Conservation (phyloP, 2,888 invertebrate species). For the Conops quadrifasciatus region DNA sequence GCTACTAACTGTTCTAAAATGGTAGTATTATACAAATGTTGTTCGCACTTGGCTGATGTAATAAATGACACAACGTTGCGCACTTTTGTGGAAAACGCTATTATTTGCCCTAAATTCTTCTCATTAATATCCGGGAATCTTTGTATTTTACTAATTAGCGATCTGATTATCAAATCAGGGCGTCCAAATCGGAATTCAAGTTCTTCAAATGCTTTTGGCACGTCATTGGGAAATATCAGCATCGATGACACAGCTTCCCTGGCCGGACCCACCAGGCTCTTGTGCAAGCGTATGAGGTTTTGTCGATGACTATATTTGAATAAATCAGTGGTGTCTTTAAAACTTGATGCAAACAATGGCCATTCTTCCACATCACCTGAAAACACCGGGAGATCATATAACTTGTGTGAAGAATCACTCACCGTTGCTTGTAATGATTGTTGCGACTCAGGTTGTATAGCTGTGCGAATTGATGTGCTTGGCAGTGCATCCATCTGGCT, state of each 20-base stretch:
- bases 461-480: not conserved
- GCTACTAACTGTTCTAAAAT: constrained; percentile 25
- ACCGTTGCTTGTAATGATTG: not conserved
- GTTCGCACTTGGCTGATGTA: constrained; percentile 17
- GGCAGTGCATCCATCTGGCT: not conserved
- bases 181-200: constrained; percentile 38
- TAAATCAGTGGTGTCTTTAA: not conserved
- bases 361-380: constrained; percentile 20
- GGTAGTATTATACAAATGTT: constrained; percentile 24
- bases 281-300: constrained; percentile 33
- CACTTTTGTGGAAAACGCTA: constrained; percentile 37
- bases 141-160: constrained; percentile 25
- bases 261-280: constrained; percentile 34
- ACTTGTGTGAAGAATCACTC: not conserved
- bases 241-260: constrained; percentile 37
- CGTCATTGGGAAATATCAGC: constrained; percentile 34
- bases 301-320: constrained; percentile 35
- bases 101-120: constrained; percentile 27
- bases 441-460: too few species aligned
- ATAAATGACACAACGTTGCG: constrained; percentile 31
- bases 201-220: constrained; percentile 33
- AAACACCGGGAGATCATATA: not conserved
- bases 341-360: not conserved
- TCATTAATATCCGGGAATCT: constrained; percentile 18
- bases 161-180: constrained; percentile 37